Base-by-base conservation (phyloP, 1,140 invertebrate species). In the Drosophila tani region DNA sequence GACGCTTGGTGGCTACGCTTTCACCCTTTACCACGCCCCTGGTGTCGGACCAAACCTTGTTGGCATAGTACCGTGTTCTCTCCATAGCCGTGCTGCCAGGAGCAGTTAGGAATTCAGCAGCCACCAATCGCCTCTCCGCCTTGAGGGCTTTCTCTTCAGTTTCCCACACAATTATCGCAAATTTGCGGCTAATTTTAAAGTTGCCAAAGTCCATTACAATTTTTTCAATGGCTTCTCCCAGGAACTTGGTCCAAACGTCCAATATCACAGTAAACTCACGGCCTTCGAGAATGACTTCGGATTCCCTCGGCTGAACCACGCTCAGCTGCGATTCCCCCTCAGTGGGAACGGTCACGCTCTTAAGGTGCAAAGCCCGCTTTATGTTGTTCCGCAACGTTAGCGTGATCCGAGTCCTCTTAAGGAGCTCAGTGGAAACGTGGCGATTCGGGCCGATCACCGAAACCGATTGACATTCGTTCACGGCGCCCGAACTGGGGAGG, bases 171-270 rank as follows among this genome's bases (percentile, higher is more conserved):
- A 90, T 43, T 8, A 90, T 27, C 1, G 60, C 69, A 1, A 90
- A 40, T 0, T 0, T 14, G 3, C 67, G 75, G 0, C 32, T 71
- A 1, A 92, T 21, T 14, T 78, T 82, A 94, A 96, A 64, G 79
- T 75, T 71, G 93, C 93, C 84, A 95, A 97, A 76, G 79, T 86
- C 58, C 95, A 95, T 35, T 0, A 94, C 81, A 47, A 95, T 93
- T 7, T 94, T 69, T 92, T 96, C 96, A 32, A 93, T 93, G 1
- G 94, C 94, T 29, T 80, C 83, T 5, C 96, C 96, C 53, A 95
- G 81, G 56, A 93, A 94, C 91, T 93, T 94, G 1, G 94, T 93
- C 32, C 83, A 24, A 1, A 82, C 59, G 32, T 88, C 57, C n/a
- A 92, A 57, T 0, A 43, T 14, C 6, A 92, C 0, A 1, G 50